Evolutionary conservation across 2,797 vertebrate genomes (phyloP).

Genomic region (Ispidina picta): DNA sequence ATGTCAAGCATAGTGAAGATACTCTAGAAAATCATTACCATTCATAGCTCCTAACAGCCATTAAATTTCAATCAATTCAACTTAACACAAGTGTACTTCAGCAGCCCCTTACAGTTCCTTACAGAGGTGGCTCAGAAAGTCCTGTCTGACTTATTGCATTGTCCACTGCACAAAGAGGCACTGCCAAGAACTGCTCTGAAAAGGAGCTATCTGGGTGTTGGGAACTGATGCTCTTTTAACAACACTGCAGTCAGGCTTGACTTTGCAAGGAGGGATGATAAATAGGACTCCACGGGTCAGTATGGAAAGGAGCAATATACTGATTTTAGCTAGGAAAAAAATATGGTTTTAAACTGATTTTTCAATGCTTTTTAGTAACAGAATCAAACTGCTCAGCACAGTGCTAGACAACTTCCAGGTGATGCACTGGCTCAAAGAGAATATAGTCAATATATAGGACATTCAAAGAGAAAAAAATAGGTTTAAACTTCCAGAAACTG

Average conservation of each 20-base stretch:
- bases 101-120: conserved; percentile 76
- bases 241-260: conserved; percentile 8
- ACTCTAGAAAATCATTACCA: conserved; percentile 83
- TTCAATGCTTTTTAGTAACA: background rate
- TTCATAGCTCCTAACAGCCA: conserved; percentile 86
- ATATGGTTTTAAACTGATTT: background rate
- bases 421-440: background rate
- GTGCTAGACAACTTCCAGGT: background rate
- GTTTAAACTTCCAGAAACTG: background rate
- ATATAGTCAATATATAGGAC: background rate
- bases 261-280: background rate
- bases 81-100: conserved; percentile 88
- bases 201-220: conserved; percentile 50
- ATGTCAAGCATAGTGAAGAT: conserved; percentile 81
- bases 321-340: background rate
- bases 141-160: conserved; percentile 81
- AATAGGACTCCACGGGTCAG: conserved; percentile 23
- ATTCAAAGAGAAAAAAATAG: background rate
- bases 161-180: conserved; percentile 78
- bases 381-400: background rate
- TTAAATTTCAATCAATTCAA: conserved; percentile 91
- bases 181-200: conserved; percentile 67
- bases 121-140: conserved; percentile 78
- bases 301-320: background rate
- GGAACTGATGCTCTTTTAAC: conserved; percentile 76